Evolutionary conservation across 2,888 invertebrate genomes (phyloP), one percentile per base, ranked within the genome.

Genomic region (Allygus modestus): DNA sequence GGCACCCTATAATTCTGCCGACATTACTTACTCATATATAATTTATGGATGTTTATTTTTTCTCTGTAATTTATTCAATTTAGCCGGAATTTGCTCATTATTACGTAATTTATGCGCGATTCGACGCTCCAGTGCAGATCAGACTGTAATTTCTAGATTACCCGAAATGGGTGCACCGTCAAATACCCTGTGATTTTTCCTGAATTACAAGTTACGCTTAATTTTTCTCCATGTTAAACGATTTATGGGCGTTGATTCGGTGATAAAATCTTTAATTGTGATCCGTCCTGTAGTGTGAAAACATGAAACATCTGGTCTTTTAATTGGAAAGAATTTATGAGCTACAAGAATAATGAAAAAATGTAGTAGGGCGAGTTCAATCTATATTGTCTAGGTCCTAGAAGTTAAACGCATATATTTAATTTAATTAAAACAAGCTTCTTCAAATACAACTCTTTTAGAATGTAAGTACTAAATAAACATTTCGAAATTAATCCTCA

Each of bases 91-190:
- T 26, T 23, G 41, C 73, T 73, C 73, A 73, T 73, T 73, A 73
- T 73, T n/a, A 23, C 41, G 77, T 77, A 77, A 51, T 77, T 77
- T 77, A 77, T 73, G 73, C 73, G 71, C 41, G 28, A n/a, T 73
- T 41, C 31, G 69, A 15, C 31, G 33, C 69, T 33, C 17, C n/a
- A 33, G 37, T 73, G 41, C 37, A 73, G 43, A 73, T 73, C 23
- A 43, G 33, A 20, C 73, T 5, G 73, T 73, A 73, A 73, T 41
- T 73, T 73, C 31, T 73, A 37, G 73, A 37, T 73, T 37, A 73
- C 73, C 15, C 41, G 31, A n/a, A 73, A 54, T 54, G 54, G 23
- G 73, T 41, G 41, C 73, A 43, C 33, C 73, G 73, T 41, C 37
- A 73, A 73, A 73, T 20, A 77, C 26, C 77, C 77, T 43, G 41